These are phyloP conservation scores for Dolichoris vasculosae DNA, from an alignment of 1,140 invertebrate species.

Conservation along the genomic window DNA sequence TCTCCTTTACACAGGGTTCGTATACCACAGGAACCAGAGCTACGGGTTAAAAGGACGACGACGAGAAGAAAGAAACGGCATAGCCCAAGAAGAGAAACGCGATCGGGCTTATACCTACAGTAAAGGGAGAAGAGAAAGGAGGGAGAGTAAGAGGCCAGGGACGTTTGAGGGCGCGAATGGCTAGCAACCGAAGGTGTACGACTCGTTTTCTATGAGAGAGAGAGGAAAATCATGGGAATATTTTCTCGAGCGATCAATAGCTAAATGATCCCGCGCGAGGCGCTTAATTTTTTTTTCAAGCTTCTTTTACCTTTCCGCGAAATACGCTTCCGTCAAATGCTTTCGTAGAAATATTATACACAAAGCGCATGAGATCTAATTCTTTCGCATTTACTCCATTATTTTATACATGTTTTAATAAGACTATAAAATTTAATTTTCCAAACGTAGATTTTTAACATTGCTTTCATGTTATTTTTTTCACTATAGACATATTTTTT, in stretches of 20 bases:
- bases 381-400: neutral
- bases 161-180: neutral
- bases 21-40: neutral
- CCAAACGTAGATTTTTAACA: too few species aligned
- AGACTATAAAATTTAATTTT: too few species aligned
- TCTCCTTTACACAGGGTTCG: neutral
- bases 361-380: neutral
- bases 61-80: conserved; percentile 52
- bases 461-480: too few species aligned
- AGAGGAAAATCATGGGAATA: conserved; percentile 42
- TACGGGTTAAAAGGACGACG: conserved; percentile 49
- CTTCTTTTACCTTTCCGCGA: conserved; percentile 19
- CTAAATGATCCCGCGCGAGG: neutral
- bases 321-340: too few species aligned
- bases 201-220: neutral
- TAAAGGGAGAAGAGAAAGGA: conserved; percentile 10
- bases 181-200: neutral
- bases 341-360: neutral
- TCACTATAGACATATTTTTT: too few species aligned
- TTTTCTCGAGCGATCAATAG: neutral
- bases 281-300: neutral
- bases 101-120: neutral
- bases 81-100: neutral
- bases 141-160: neutral
- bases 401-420: too few species aligned